Evolutionary conservation across 1,140 invertebrate genomes (phyloP).

Genomic region (Drosophila pachea): DNA sequence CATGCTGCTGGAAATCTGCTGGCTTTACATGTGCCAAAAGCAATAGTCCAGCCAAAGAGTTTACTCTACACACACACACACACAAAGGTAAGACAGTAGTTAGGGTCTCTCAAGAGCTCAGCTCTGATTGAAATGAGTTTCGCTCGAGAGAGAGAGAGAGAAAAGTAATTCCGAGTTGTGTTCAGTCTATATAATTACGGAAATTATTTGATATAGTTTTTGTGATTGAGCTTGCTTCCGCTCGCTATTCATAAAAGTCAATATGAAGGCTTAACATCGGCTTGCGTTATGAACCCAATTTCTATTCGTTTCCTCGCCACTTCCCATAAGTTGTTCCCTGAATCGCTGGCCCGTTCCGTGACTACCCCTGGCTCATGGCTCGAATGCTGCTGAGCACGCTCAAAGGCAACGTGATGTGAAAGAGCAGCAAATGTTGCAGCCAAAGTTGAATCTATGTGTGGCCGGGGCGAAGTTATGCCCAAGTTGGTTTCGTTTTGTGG

Average conservation of each 20-base stretch:
- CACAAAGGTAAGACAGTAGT: background rate
- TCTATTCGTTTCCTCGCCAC: background rate
- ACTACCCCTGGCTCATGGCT: slow-evolving; percentile 29
- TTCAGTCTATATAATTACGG: no score
- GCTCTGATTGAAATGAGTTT: background rate
- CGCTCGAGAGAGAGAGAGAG: background rate
- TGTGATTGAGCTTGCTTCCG: no score
- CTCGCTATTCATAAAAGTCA: no score
- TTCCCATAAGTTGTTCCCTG: slow-evolving; percentile 1
- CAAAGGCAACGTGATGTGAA: slow-evolving; percentile 25
- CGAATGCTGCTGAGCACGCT: slow-evolving; percentile 28
- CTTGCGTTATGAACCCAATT: no score
- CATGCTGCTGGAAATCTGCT: slow-evolving; percentile 25
- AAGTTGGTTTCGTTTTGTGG: slow-evolving; percentile 37
- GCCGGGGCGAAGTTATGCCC: slow-evolving; percentile 42
- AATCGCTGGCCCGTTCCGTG: no score
- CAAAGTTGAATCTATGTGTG: slow-evolving; percentile 29
- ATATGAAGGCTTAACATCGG: no score
- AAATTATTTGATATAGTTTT: no score
- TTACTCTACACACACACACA: slow-evolving; percentile 17
- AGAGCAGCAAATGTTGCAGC: slow-evolving; percentile 36
- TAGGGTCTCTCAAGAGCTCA: slow-evolving; percentile 15
- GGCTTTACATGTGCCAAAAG: slow-evolving; percentile 15
- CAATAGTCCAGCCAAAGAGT: slow-evolving; percentile 20
- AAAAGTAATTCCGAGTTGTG: background rate